phyloP scores from a whole-genome alignment of 2,113 vertebrate genomes.

The Corythoichthys haematopterus region DNA sequence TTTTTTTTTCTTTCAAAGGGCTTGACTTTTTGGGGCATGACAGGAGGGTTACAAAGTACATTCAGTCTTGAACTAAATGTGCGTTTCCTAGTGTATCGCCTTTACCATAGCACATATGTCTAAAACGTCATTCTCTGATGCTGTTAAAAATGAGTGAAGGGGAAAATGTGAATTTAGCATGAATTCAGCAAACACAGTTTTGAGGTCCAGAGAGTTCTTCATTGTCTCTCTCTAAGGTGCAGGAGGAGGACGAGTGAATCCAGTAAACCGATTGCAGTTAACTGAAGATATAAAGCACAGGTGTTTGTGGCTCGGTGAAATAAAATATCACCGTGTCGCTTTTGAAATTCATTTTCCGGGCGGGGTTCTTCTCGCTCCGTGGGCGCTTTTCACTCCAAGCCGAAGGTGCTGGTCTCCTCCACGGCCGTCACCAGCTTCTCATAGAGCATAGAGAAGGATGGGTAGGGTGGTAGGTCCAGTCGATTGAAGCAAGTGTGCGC shows the following conservation, averaged over 20 bases:
- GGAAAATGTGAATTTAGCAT: not conserved
- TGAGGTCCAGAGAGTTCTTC: constrained; percentile 50
- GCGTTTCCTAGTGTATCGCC: not conserved
- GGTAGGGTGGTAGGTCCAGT: constrained; percentile 94
- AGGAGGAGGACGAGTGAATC: constrained; percentile 33
- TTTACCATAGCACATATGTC: not conserved
- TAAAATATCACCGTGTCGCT: constrained; percentile 17
- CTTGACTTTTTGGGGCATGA: not conserved
- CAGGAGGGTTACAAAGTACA: not conserved
- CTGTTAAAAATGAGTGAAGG: constrained; percentile 1
- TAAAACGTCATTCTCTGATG: not conserved
- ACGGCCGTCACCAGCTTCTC: constrained; percentile 97
- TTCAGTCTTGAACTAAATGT: not conserved
- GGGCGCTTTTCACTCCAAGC: constrained; percentile 79
- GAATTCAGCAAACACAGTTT: constrained; percentile 58
- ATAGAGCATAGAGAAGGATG: constrained; percentile 96
- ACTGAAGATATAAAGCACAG: constrained; percentile 59
- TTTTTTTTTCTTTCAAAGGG: not conserved
- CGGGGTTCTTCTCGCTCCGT: constrained; percentile 15
- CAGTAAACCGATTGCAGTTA: constrained; percentile 51
- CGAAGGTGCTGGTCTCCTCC: constrained; percentile 97
- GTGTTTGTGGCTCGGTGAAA: constrained; percentile 32
- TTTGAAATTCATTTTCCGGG: constrained; percentile 20
- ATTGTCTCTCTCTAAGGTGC: constrained; percentile 51
- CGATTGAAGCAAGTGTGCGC: constrained; percentile 99